Conservation (phyloP, 1,140 invertebrate species). For the Oedothorax gibbosus region DNA sequence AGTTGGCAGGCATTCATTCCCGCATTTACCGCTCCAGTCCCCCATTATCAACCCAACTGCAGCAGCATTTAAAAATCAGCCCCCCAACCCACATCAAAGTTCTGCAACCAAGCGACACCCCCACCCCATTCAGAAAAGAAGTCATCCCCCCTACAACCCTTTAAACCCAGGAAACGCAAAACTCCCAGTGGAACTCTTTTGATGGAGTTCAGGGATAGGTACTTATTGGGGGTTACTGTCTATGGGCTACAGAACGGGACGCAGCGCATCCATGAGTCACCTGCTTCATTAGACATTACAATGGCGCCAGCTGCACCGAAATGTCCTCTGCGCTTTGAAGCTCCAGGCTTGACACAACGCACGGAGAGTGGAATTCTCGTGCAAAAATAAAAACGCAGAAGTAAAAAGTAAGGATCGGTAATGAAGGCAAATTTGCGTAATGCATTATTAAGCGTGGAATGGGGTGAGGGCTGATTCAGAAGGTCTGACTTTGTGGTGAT, state of each 20-base stretch:
- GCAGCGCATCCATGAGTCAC: constrained; percentile 9
- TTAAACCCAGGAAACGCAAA: constrained; percentile 8
- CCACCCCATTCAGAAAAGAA: constrained; percentile 30
- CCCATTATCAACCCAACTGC: constrained; percentile 6
- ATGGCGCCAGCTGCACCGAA: not conserved
- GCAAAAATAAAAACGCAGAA: no score
- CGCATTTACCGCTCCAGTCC: constrained; percentile 25
- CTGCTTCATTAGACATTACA: constrained; percentile 54
- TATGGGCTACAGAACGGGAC: not conserved
- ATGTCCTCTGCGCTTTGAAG: not conserved
- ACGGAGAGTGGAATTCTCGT: no score
- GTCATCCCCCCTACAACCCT: constrained; percentile 26
- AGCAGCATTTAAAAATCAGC: constrained; percentile 43
- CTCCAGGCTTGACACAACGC: no score
- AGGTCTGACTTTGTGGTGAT: no score
- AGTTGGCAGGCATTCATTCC: constrained; percentile 5
- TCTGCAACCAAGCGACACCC: constrained; percentile 9
- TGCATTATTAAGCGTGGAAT: no score
- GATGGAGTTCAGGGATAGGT: not conserved
- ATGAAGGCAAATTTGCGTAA: no score
- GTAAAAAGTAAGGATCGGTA: no score
- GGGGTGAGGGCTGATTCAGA: no score
- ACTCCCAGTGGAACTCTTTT: constrained; percentile 3
- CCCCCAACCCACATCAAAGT: constrained; percentile 1
- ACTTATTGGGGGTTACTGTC: no score